Evolutionary conservation across 2,888 invertebrate species (phyloP).

Genomic region (Brachyopa scutellaris): DNA sequence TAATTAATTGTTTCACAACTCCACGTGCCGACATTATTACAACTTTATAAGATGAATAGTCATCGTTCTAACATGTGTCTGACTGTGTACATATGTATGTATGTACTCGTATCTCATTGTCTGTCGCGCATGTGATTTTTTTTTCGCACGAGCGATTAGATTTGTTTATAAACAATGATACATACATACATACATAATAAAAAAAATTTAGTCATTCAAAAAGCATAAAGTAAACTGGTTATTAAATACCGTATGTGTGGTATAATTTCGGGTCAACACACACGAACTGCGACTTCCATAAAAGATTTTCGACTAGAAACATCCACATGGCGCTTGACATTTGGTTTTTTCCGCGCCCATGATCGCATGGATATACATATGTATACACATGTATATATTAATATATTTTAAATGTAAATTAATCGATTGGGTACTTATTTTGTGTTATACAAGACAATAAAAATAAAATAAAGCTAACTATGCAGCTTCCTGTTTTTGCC

Average conservation of each 20-base stretch:
- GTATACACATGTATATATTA: too few species aligned
- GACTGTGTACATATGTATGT: too few species aligned
- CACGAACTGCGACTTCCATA: too few species aligned
- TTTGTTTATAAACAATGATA: slow-evolving; percentile 22
- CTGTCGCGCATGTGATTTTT: background rate
- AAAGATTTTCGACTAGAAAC: too few species aligned
- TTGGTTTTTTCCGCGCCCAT: slow-evolving; percentile 20
- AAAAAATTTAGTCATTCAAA: too few species aligned
- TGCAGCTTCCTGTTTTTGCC: too few species aligned
- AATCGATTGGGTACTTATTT: background rate
- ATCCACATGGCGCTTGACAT: background rate
- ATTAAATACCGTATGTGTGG: too few species aligned
- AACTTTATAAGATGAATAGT: slow-evolving; percentile 6
- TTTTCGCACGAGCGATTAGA: background rate
- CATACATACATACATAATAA: too few species aligned
- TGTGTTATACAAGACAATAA: too few species aligned
- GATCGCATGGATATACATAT: too few species aligned
- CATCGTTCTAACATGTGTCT: background rate
- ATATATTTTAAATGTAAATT: slow-evolving; percentile 23
- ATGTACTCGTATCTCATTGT: too few species aligned
- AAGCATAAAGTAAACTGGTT: slow-evolving; percentile 5
- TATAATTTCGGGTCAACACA: background rate
- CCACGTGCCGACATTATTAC: slow-evolving; percentile 24
- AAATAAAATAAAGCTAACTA: too few species aligned
- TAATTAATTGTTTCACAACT: slow-evolving; percentile 20